Evolutionary conservation across 1,140 invertebrate genomes (phyloP).

Genomic region (Teleogryllus occipitalis): DNA sequence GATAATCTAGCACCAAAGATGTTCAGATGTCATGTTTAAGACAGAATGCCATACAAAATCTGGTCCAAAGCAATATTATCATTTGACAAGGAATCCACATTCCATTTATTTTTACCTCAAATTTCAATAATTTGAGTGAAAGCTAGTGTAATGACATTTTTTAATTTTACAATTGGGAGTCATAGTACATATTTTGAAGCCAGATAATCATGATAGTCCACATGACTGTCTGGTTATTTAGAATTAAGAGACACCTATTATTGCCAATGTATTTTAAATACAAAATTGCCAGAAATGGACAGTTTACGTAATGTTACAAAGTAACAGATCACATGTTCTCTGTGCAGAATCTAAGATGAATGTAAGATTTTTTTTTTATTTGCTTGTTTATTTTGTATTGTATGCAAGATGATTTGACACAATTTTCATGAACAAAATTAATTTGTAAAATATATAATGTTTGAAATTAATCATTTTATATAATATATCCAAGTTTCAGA

Average conservation of each 20-base stretch:
- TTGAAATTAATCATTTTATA: not conserved
- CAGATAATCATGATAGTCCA: not conserved
- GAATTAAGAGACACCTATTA: not conserved
- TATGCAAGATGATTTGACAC: too few relatives aligned
- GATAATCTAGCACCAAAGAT: not conserved
- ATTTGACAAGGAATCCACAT: not conserved
- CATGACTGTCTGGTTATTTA: not conserved
- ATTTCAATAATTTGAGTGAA: not conserved
- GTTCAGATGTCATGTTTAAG: not conserved
- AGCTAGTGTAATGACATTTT: not conserved
- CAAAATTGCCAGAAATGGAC: not conserved
- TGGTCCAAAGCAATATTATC: not conserved
- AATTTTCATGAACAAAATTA: not conserved
- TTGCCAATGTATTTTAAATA: not conserved
- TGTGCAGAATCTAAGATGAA: too few relatives aligned
- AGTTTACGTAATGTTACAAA: not conserved
- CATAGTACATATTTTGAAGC: not conserved
- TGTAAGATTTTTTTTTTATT: too few relatives aligned
- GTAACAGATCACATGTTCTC: too few relatives aligned
- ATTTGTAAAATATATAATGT: not conserved
- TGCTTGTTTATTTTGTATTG: too few relatives aligned
- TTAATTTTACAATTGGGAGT: not conserved
- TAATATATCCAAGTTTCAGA: not conserved
- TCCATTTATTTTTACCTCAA: not conserved
- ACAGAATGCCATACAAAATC: not conserved